Percentiles rank a stretch among this genome's conserved stretches.
phyloP scores from a whole-genome alignment of 2,888 invertebrate genomes.

The Halictus quadricinctus region DNA sequence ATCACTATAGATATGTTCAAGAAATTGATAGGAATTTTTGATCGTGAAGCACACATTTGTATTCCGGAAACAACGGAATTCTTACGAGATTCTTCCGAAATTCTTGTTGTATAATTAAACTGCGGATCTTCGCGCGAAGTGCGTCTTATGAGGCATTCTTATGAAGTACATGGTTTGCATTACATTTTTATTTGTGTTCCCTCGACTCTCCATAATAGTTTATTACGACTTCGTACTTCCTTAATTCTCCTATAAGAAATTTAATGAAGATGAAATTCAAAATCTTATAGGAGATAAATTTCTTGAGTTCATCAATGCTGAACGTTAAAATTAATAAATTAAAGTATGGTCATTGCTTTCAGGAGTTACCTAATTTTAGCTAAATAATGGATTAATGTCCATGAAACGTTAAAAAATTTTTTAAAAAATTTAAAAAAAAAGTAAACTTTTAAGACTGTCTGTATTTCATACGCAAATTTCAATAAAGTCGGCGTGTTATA shows the following conservation, averaged over 20 bases:
- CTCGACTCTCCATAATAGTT: neutral
- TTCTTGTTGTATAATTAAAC: constrained; percentile 9
- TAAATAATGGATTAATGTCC: neutral
- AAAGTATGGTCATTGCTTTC: too few species aligned
- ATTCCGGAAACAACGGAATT: neutral
- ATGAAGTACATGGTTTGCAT: constrained; percentile 2
- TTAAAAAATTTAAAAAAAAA: too few species aligned
- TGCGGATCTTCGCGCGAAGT: neutral
- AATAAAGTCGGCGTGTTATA: neutral
- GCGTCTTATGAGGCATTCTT: constrained; percentile 4
- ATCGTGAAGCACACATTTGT: neutral
- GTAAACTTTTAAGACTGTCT: neutral
- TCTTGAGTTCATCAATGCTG: too few species aligned
- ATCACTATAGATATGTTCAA: neutral
- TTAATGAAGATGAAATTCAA: neutral
- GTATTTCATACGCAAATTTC: neutral
- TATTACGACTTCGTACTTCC: neutral
- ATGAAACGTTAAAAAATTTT: neutral
- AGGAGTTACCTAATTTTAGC: neutral
- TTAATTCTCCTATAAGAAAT: neutral
- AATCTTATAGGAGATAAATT: neutral
- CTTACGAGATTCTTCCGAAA: constrained; percentile 9
- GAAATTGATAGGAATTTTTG: neutral
- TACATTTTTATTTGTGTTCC: neutral
- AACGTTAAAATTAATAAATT: neutral